Conservation (phyloP, 35 echinoderm and acorn worm genomes). For the Ptychodera flava region DNA sequence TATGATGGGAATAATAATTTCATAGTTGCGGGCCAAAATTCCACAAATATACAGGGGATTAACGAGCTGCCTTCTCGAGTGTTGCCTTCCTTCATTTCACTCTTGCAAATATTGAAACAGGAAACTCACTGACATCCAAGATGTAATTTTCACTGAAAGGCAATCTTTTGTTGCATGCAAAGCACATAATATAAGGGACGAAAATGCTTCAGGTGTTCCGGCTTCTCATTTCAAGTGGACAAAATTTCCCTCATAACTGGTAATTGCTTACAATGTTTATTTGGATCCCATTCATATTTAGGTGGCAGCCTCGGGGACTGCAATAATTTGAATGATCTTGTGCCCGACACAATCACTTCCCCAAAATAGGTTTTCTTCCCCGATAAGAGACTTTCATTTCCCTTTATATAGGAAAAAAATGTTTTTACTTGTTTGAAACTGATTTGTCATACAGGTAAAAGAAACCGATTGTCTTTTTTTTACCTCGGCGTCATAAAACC, state of each 20-base stretch:
- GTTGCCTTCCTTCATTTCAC: background rate
- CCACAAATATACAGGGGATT: background rate
- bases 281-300: background rate
- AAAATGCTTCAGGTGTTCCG: background rate
- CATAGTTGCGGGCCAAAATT: background rate
- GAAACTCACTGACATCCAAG: background rate
- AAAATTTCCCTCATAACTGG: background rate
- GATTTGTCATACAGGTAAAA: too few relatives aligned
- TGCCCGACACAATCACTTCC: background rate
- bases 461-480: too few relatives aligned
- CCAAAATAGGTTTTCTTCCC: background rate
- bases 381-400: background rate
- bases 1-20: background rate
- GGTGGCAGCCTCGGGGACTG: background rate
- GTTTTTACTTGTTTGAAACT: too few relatives aligned
- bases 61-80: background rate
- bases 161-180: background rate
- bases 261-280: background rate
- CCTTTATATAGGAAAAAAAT: background rate
- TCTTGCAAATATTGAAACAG: background rate
- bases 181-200: background rate
- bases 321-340: constrained; percentile 2
- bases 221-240: background rate
- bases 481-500: too few relatives aligned
- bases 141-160: background rate